Conservation (phyloP, 2,888 invertebrate species). For the Conomelus anceps region DNA sequence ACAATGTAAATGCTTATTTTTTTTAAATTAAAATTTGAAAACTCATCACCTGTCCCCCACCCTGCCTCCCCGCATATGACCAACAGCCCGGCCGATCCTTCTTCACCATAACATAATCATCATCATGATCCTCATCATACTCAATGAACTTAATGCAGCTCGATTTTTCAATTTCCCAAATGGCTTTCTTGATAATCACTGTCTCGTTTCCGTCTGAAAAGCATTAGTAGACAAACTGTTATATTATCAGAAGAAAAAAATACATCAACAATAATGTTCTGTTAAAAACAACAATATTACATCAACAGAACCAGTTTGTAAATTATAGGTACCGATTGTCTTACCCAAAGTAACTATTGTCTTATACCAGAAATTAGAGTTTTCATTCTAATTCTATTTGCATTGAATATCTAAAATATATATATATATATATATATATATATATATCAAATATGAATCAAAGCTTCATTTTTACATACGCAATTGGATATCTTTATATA, state of each 20-base stretch:
- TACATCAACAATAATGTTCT: not conserved
- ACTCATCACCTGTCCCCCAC: slow-evolving; percentile 48
- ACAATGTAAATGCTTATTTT: too few species aligned
- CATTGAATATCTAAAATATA: too few species aligned
- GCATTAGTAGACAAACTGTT: not conserved
- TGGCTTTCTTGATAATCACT: slow-evolving; percentile 48
- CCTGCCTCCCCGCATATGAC: slow-evolving; percentile 56
- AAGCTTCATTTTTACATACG: too few species aligned
- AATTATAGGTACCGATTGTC: too few species aligned
- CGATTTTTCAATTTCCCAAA: slow-evolving; percentile 52
- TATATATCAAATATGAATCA: too few species aligned
- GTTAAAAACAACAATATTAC: too few species aligned
- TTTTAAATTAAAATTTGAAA: slow-evolving; percentile 43
- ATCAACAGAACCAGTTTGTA: too few species aligned
- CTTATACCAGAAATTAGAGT: too few species aligned
- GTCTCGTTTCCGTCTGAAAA: slow-evolving; percentile 43
- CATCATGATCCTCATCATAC: slow-evolving; percentile 46
- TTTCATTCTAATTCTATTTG: too few species aligned
- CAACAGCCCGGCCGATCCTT: slow-evolving; percentile 51
- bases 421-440: too few species aligned
- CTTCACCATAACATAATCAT: slow-evolving; percentile 52
- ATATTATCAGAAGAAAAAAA: not conserved
- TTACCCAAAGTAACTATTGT: too few species aligned
- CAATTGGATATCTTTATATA: too few species aligned
- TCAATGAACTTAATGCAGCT: slow-evolving; percentile 58